A percentile compares a stretch with the other conserved stretches of the same genome.
These are phyloP conservation scores for Drosophila stalkeri DNA, from an alignment of 2,888 invertebrate species.

Conservation along the genomic window DNA sequence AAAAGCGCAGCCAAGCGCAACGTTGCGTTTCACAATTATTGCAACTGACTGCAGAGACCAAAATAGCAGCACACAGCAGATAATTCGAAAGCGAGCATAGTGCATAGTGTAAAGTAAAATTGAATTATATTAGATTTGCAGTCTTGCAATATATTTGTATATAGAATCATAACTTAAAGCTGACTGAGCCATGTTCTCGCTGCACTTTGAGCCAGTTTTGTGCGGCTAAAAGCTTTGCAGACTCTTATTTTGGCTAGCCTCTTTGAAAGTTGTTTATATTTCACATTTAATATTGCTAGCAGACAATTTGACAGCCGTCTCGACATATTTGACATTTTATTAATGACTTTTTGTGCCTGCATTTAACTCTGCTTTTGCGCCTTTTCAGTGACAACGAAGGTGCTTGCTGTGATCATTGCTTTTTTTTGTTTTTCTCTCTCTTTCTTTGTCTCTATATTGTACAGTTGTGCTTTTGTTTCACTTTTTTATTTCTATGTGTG, in stretches of 20 bases:
- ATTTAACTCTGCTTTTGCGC: slow-evolving; percentile 4
- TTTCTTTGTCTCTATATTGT: slow-evolving; percentile 4
- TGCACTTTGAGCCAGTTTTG: not conserved
- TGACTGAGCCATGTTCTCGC: not conserved
- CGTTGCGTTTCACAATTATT: slow-evolving; percentile 55
- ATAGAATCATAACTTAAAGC: not conserved
- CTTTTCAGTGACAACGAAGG: not conserved
- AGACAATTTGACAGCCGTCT: slow-evolving; percentile 26
- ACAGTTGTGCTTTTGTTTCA: slow-evolving; percentile 14
- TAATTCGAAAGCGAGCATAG: too few species aligned
- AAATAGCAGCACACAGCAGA: not conserved
- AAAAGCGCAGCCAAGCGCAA: slow-evolving; percentile 50
- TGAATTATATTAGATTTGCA: too few species aligned
- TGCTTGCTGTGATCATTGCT: not conserved
- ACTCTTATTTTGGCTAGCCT: not conserved
- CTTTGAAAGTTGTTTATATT: not conserved
- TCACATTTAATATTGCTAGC: slow-evolving; percentile 11
- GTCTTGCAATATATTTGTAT: too few species aligned
- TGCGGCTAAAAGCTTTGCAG: not conserved
- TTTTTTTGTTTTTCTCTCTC: too few species aligned
- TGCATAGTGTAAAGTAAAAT: too few species aligned
- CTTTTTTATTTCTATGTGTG: not conserved
- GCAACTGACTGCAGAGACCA: slow-evolving; percentile 33
- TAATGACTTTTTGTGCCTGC: slow-evolving; percentile 31
- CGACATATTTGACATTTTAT: slow-evolving; percentile 51